A percentile compares a stretch with the other conserved stretches of the same genome.
phyloP scores from a whole-genome alignment of 2,113 vertebrate species.

The Naja naja region DNA sequence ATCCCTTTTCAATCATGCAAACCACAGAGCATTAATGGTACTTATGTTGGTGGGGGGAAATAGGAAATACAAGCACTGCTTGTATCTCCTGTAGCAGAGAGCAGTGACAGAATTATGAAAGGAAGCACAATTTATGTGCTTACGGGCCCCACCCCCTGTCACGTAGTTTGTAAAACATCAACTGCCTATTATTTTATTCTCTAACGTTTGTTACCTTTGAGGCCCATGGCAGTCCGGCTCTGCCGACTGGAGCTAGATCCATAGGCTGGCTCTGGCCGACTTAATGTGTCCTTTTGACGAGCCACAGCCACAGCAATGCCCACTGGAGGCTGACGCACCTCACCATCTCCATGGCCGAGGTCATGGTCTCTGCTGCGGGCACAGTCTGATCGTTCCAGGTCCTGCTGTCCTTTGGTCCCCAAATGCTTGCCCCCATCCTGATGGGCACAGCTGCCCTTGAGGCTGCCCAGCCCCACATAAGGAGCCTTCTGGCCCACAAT shows the following conservation, averaged over 20 bases:
- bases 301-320: constrained; percentile 93
- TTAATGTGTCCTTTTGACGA: constrained; percentile 85
- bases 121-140: background rate
- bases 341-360: constrained; percentile 74
- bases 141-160: background rate
- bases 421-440: constrained; percentile 77
- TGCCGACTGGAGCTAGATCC: constrained; percentile 72
- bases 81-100: background rate
- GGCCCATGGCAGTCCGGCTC: constrained; percentile 65
- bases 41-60: background rate
- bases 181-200: background rate
- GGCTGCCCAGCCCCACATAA: constrained; percentile 80
- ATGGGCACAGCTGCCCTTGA: constrained; percentile 90
- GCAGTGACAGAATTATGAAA: background rate
- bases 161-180: background rate
- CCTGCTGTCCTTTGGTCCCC: constrained; percentile 74
- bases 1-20: background rate
- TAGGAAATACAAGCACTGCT: background rate
- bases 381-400: constrained; percentile 85
- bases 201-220: constrained; percentile 26
- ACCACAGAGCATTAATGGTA: background rate
- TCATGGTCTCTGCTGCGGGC: constrained; percentile 83
- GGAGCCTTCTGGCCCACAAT: constrained; percentile 88
- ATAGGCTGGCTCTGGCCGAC: constrained; percentile 74
- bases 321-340: constrained; percentile 92